Percentiles rank a stretch among this genome's conserved stretches.
Evolutionary conservation across 2,113 vertebrate species (phyloP).

Genomic region (Hippocampus comes): DNA sequence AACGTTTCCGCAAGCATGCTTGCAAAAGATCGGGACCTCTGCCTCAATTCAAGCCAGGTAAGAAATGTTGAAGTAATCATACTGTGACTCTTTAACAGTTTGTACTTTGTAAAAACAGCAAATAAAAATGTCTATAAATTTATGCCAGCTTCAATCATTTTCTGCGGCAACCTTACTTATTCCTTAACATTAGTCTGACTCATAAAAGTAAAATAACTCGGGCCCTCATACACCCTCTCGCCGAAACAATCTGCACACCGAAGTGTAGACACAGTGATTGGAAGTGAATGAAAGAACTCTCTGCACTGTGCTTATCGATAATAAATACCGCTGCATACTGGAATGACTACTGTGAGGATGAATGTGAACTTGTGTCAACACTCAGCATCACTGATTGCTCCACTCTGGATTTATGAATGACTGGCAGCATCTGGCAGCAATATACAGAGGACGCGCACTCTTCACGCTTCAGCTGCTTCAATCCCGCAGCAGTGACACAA

Average conservation of each 20-base stretch:
- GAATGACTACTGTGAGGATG: slow-evolving; percentile 31
- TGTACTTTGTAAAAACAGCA: not conserved
- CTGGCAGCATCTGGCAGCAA: slow-evolving; percentile 21
- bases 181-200: slow-evolving; percentile 39
- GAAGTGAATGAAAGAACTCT: slow-evolving; percentile 27
- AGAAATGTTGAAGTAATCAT: not conserved
- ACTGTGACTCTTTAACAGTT: not conserved
- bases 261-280: slow-evolving; percentile 47
- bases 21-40: not conserved
- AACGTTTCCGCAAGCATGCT: not conserved
- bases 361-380: slow-evolving; percentile 47
- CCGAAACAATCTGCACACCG: slow-evolving; percentile 20
- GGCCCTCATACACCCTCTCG: slow-evolving; percentile 14
- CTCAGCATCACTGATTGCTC: slow-evolving; percentile 34
- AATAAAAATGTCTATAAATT: slow-evolving; percentile 15
- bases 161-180: slow-evolving; percentile 28
- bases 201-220: slow-evolving; percentile 6
- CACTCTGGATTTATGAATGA: slow-evolving; percentile 21
- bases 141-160: slow-evolving; percentile 32
- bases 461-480: slow-evolving; percentile 17
- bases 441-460: slow-evolving; percentile 6
- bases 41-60: not conserved
- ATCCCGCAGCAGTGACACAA: slow-evolving; percentile 16
- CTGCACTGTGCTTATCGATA: slow-evolving; percentile 32
- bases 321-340: slow-evolving; percentile 36